Base-by-base conservation (phyloP, 2,113 vertebrate species). In the Carassius gibelio region DNA sequence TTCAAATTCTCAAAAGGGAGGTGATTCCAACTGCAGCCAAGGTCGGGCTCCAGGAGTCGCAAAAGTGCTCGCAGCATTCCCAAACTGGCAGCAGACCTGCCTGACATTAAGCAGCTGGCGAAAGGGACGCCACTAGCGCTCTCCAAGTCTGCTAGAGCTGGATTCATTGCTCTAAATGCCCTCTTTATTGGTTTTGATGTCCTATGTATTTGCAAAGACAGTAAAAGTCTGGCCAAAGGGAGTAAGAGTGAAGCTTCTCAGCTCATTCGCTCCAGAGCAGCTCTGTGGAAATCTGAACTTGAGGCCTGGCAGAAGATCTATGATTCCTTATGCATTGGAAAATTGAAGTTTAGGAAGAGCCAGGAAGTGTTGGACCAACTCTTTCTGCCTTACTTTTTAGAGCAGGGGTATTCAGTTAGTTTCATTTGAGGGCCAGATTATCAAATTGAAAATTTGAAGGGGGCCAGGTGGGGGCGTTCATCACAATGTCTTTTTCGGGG, bases 111-210 rank as follows among this genome's bases (percentile, higher is more conserved):
- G 23, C 87, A 90, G 23, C 0, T 87, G 52, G 87, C 88, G 30
- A 91, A 90, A 84, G 90, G 88, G 34, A 82, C 85, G 4, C 87
- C 89, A 8, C 82, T 87, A 7, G 88, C 90, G 7, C 38, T 91
- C n/a, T 81, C 89, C 19, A 83, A 85, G 34, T 55, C 87, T 21
- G 86, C 87, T 3, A 88, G 89, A 64, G 85, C 42, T 8, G 90
- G 86, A 15, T 83, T 90, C 2, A 90, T 92, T 34, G 36, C 81
- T 0, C 8, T 90, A 42, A 90, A 90, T 34, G 86, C 85, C 45
- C 42, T 90, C 10, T 92, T 92, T 38, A 90, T 92, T 59, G 91
- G 90, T 4, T 11, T 92, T 38, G 91, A 92, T 83, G 79, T 90
- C 0, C 34, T 90, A n/a, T 89, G 85, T 81, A 92, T 92, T 81